Base-by-base conservation (phyloP, 2,888 invertebrate genomes). In the Antheraea yamamai region DNA sequence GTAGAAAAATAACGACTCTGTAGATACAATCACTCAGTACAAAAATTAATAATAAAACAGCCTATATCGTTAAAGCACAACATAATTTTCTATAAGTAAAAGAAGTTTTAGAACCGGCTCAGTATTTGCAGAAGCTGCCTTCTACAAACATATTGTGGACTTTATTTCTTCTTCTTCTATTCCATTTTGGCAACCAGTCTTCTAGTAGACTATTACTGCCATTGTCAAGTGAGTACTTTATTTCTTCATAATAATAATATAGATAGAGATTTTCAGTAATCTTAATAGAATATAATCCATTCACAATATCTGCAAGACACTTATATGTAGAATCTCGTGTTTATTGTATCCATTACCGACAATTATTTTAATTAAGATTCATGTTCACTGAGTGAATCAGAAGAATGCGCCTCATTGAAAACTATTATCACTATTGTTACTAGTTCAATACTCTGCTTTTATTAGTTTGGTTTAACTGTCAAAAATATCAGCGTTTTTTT, bases 371-470 rank as follows among this genome's bases (percentile, higher is more conserved):
- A 93, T 94, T 92, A 91, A 89, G 89, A 88, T 88, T 88, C 89
- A 91, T 92, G 88, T 90, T 91, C 92, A 93, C 92, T 92, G 92
- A 92, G 87, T 82, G 93, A 93, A 88, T 92, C 92, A 91, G 84
- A 85, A 82, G 85, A 84, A 81, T 80, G 81, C 80, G 83, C 82
- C 86, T 89, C 93, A 92, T 93, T 93, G 91, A 93, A 89, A 87
- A 83, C 80, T 23, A 61, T 68, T 70, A 73, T 73, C 70, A 73
- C 26, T 72, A 47, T 58, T 73, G 47, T 72, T 75, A 26, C 68
- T 20, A 75, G 70, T 51, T 70, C 68, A 73, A 70, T 73, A n/a
- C 18, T 58, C 20, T 74, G 16, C 30, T 39, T 39, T 39, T 20
- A 39, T 39, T 7, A 66, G 26, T 14, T 4, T 12, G 26, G 26